Evolutionary conservation across 2,888 invertebrate species (phyloP), one percentile per base, ranked within the genome.

Genomic region (Onchidella celtica): DNA sequence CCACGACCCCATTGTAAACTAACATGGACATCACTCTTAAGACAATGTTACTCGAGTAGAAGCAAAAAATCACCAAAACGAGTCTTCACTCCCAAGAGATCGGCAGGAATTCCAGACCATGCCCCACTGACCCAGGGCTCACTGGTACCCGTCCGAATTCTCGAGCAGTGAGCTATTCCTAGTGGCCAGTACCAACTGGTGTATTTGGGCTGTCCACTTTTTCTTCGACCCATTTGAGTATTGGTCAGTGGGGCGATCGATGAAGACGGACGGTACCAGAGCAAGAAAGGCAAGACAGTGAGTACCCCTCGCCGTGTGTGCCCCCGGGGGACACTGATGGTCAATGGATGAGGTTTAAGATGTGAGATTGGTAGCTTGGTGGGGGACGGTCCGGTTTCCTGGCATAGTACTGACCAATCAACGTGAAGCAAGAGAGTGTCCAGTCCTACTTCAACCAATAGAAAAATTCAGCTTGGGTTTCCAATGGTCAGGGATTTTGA

Each of bases 191-290:
- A n/a, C n/a, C n/a, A n/a, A n/a, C n/a, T n/a, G n/a, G n/a, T n/a
- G n/a, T n/a, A n/a, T n/a, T n/a, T 47, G 47, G 6, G 9, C 47
- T 11, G 47, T 47, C 47, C 47, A 47, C 47, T 47, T 17, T 11
- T 17, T 47, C 17, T 55, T 55, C 55, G 27, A 32, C 29, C 70
- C 70, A 55, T 70, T 29, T 32, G 55, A 70, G 70, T 47, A 70
- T 27, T 70, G 70, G 55, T 55, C 32, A n/a, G 55, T 55, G 47
- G 4, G 24, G 2, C 27, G 70, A 70, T 70, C 70, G 27, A 70
- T 70, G 70, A 55, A 55, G 70, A 70, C 70, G 29, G 29, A 14
- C 21, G 59, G 0, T 0, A 55, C 14, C 29, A 17, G 1, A 4
- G 32, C 3, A 47, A n/a, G 55, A 55, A 55, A 32, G 24, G 32